A percentile compares a stretch with the other conserved stretches of the same genome.
These are phyloP conservation scores for Lipophrys pholis DNA, from an alignment of 2,113 vertebrate genomes.

Conservation along the genomic window DNA sequence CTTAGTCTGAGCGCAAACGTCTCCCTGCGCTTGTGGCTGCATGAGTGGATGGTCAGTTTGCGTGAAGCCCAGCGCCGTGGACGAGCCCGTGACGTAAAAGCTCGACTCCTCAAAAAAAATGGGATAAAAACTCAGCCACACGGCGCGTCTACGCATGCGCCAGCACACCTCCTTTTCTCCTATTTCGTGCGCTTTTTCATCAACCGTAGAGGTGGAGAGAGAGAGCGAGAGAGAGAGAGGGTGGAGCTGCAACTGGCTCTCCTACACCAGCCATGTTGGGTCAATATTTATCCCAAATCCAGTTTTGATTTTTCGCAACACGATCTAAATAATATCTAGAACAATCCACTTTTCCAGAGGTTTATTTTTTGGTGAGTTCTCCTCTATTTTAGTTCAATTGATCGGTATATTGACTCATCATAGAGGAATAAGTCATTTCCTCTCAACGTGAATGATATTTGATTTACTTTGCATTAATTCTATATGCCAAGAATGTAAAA, in stretches of 20 bases:
- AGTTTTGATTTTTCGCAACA: background rate
- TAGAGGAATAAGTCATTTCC: no score
- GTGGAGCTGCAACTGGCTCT: slow-evolving; percentile 45
- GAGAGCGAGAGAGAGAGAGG: slow-evolving; percentile 6
- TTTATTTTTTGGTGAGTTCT: no score
- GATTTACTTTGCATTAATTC: background rate
- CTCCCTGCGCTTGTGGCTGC: slow-evolving; percentile 70
- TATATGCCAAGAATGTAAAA: background rate
- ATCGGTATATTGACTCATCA: no score
- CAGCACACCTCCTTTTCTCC: slow-evolving; percentile 56
- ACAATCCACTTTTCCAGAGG: no score
- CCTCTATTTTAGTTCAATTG: no score
- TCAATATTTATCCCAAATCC: slow-evolving; percentile 14
- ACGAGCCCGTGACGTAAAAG: slow-evolving; percentile 79
- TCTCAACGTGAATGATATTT: no score
- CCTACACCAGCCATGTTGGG: slow-evolving; percentile 64
- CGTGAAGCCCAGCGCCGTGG: slow-evolving; percentile 47
- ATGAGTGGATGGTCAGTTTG: slow-evolving; percentile 72
- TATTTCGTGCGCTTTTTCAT: slow-evolving; percentile 56
- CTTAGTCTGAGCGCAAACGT: slow-evolving; percentile 49
- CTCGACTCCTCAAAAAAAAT: slow-evolving; percentile 38
- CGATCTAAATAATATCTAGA: background rate
- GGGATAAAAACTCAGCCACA: slow-evolving; percentile 40
- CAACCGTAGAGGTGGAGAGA: slow-evolving; percentile 24
- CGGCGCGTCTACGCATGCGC: slow-evolving; percentile 64